Evolutionary conservation across 2,888 invertebrate genomes (phyloP).

Genomic region (Xylophagus ater): DNA sequence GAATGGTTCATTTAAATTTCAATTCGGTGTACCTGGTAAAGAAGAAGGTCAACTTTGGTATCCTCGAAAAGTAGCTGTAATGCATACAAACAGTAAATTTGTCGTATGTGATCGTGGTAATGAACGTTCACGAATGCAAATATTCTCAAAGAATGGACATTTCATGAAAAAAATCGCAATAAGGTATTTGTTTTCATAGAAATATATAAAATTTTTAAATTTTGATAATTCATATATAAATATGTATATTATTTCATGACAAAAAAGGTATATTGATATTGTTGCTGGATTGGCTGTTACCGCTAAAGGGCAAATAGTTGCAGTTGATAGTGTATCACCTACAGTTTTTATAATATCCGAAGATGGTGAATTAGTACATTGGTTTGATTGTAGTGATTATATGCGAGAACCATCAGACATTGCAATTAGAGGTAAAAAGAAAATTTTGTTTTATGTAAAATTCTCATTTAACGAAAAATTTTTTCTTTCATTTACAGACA

Average conservation of each 20-base stretch:
- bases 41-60: conserved; percentile 97
- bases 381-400: conserved; percentile 96
- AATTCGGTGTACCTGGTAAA: conserved; percentile 89
- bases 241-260: too few relatives aligned
- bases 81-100: conserved; percentile 75
- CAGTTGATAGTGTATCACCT: conserved; percentile 94
- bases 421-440: conserved; percentile 70
- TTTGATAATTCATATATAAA: too few relatives aligned
- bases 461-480: neutral
- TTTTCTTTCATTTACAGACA: conserved; percentile 45
- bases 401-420: conserved; percentile 98
- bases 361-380: conserved; percentile 81
- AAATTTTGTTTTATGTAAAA: neutral
- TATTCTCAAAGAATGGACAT: conserved; percentile 90
- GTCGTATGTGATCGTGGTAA: conserved; percentile 98
- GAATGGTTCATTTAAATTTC: conserved; percentile 82
- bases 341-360: conserved; percentile 91
- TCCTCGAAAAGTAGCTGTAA: conserved; percentile 89
- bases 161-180: conserved; percentile 92
- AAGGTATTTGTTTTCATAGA: conserved; percentile 30
- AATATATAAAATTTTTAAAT: too few relatives aligned
- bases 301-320: conserved; percentile 84
- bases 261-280: conserved; percentile 79
- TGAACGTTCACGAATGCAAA: conserved; percentile 93
- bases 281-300: conserved; percentile 93